These are phyloP conservation scores for Camponotus pennsylvanicus DNA, from an alignment of 1,140 invertebrate genomes.

Conservation along the genomic window DNA sequence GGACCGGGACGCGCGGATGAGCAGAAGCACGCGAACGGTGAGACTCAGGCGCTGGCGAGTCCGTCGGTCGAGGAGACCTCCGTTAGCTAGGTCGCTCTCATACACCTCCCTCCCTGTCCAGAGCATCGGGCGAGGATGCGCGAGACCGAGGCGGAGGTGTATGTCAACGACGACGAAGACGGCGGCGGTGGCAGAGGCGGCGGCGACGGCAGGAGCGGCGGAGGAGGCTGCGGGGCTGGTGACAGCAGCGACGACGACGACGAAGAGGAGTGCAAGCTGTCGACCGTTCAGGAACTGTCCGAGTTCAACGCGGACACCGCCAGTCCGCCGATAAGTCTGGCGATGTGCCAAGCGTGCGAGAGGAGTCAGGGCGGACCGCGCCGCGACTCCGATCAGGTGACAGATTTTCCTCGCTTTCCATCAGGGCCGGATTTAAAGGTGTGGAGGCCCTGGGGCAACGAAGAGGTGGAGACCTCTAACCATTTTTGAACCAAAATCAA, in stretches of 20 bases:
- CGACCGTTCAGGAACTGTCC: conserved; percentile 71
- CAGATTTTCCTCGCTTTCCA: conserved; percentile 50
- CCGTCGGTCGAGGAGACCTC: conserved; percentile 85
- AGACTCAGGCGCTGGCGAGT: conserved; percentile 80
- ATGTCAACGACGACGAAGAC: conserved; percentile 66
- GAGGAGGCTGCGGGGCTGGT: not conserved
- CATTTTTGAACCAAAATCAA: no score
- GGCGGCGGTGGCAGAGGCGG: not conserved
- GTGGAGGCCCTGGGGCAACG: no score
- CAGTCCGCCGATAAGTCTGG: conserved; percentile 50
- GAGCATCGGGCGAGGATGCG: conserved; percentile 65
- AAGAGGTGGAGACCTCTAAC: no score
- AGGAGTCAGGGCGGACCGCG: conserved; percentile 26
- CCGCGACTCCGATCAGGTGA: conserved; percentile 65
- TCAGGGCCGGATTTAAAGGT: no score
- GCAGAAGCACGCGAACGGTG: conserved; percentile 83
- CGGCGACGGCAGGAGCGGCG: no score
- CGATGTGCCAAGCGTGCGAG: conserved; percentile 52
- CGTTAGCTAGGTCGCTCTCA: conserved; percentile 82
- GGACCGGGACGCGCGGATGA: conserved; percentile 63
- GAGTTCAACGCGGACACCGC: conserved; percentile 58
- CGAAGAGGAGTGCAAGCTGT: conserved; percentile 66
- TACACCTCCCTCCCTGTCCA: conserved; percentile 77
- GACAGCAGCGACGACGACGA: conserved; percentile 46
- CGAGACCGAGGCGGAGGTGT: conserved; percentile 72